These are phyloP conservation scores for Gymnarchus niloticus DNA, from an alignment of 2,113 vertebrate species.

Conservation along the genomic window DNA sequence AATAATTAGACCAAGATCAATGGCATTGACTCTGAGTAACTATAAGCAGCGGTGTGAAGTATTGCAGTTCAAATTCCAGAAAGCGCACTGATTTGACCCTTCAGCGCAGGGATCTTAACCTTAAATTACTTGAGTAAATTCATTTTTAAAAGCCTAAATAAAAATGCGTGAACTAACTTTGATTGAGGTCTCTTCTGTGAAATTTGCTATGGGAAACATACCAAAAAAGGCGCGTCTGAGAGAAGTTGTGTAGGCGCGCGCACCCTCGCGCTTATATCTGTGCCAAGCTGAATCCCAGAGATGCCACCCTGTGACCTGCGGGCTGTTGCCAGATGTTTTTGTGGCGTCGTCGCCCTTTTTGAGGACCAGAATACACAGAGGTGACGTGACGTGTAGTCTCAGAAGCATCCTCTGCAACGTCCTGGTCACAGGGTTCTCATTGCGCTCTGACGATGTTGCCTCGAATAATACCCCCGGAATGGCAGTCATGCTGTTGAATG, in stretches of 20 bases:
- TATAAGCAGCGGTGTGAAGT: background rate
- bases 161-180: background rate
- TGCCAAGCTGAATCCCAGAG: background rate
- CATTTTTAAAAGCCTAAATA: background rate
- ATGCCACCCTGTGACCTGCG: background rate
- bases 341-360: background rate
- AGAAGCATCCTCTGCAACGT: background rate
- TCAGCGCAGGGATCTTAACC: background rate
- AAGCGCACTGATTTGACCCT: background rate
- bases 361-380: background rate
- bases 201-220: background rate
- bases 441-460: background rate
- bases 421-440: background rate
- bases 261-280: background rate
- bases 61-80: background rate
- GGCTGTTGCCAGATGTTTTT: background rate
- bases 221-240: background rate
- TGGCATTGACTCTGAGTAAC: background rate
- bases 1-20: too few relatives aligned
- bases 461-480: too few relatives aligned
- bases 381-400: background rate
- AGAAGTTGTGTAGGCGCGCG: background rate
- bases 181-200: background rate
- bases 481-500: background rate
- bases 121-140: background rate